phyloP scores from a whole-genome alignment of 2,888 invertebrate species.

The Brassicogethes aeneus region DNA sequence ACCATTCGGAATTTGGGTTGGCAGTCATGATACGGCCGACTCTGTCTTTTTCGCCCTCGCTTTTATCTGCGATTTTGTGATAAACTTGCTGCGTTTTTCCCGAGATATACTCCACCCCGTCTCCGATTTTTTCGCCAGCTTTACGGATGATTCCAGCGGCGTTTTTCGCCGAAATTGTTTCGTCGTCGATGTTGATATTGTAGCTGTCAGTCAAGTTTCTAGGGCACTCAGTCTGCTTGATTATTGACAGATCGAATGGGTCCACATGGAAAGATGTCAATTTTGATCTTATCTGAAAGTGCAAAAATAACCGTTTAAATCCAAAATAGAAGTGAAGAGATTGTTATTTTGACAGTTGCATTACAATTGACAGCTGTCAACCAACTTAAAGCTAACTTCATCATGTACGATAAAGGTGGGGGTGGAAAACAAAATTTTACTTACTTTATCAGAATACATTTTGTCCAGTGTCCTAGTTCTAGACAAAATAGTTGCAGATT shows the following conservation, averaged over 20 bases:
- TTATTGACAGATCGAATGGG: slow-evolving; percentile 66
- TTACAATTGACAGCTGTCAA: too few species aligned
- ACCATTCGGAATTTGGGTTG: slow-evolving; percentile 49
- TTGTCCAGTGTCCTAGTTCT: slow-evolving; percentile 63
- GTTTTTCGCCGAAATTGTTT: slow-evolving; percentile 66
- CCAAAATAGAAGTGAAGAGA: background rate
- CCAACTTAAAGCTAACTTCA: too few species aligned
- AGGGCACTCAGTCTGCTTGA: slow-evolving; percentile 64
- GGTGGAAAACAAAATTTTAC: too few species aligned
- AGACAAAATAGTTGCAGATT: slow-evolving; percentile 74
- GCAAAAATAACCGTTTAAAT: too few species aligned
- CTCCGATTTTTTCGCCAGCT: slow-evolving; percentile 62
- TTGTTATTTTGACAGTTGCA: background rate
- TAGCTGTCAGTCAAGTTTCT: slow-evolving; percentile 50
- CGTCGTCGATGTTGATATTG: slow-evolving; percentile 64
- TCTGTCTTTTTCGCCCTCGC: slow-evolving; percentile 31
- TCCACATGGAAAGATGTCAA: slow-evolving; percentile 59
- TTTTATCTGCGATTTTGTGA: slow-evolving; percentile 44
- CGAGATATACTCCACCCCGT: slow-evolving; percentile 58
- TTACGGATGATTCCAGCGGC: slow-evolving; percentile 63
- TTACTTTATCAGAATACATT: slow-evolving; percentile 59
- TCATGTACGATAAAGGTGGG: too few species aligned
- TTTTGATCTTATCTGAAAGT: slow-evolving; percentile 53
- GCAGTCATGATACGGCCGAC: slow-evolving; percentile 15
- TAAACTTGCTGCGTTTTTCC: slow-evolving; percentile 63